Evolutionary conservation across 2,888 invertebrate genomes (phyloP).

Genomic region (Eupelmus urozonus): DNA sequence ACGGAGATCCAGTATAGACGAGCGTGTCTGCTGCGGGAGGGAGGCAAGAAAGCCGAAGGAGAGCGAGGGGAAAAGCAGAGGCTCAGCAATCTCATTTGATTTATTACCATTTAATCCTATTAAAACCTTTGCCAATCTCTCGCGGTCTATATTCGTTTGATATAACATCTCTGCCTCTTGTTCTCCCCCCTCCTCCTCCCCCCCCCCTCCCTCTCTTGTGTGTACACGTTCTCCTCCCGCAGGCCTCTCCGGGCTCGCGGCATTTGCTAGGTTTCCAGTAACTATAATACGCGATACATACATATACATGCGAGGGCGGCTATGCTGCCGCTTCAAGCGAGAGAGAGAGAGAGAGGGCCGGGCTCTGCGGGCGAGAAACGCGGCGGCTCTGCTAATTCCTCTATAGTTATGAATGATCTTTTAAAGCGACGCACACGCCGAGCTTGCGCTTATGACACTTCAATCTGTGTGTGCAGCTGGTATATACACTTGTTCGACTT

Average conservation of each 20-base stretch:
- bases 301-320: neutral
- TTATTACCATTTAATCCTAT: constrained; percentile 59
- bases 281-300: constrained; percentile 41
- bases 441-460: constrained; percentile 44
- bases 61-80: constrained; percentile 36
- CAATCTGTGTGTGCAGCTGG: constrained; percentile 11
- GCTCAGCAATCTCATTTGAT: constrained; percentile 57
- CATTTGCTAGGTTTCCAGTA: constrained; percentile 54
- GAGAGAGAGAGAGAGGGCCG: too few relatives aligned
- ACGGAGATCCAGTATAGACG: too few relatives aligned
- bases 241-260: neutral
- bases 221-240: constrained; percentile 23
- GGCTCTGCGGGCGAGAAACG: neutral
- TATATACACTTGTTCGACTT: constrained; percentile 44
- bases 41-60: neutral
- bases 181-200: constrained; percentile 20
- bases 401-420: constrained; percentile 6
- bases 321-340: too few relatives aligned
- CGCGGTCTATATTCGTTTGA: constrained; percentile 59
- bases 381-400: neutral
- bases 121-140: constrained; percentile 58
- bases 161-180: constrained; percentile 48
- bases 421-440: neutral
- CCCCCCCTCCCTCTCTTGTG: constrained; percentile 9
- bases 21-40: neutral